Percentiles rank a stretch among this genome's conserved stretches.
Evolutionary conservation across 2,113 vertebrate species (phyloP).

Genomic region (Pterocles gutturalis): DNA sequence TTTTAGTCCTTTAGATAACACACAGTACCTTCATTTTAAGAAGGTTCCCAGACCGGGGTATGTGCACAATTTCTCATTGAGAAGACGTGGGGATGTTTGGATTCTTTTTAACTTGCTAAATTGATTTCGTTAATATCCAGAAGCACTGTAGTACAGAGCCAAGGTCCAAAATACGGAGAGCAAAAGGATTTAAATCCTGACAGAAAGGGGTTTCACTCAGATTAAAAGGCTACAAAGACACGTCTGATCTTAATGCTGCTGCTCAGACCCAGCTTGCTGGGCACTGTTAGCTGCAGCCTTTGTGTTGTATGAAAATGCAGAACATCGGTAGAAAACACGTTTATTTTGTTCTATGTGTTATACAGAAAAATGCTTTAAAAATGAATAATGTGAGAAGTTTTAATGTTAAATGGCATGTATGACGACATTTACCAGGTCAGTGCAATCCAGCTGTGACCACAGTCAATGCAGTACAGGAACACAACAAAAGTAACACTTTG

Average conservation of each 20-base stretch:
- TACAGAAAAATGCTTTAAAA: background rate
- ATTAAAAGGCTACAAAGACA: slow-evolving; percentile 6
- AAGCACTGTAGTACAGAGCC: background rate
- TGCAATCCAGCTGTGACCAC: background rate
- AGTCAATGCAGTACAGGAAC: background rate
- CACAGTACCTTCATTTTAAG: background rate
- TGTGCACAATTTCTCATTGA: accelerated
- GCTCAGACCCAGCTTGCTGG: background rate
- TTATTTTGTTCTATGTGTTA: background rate
- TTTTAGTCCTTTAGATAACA: background rate
- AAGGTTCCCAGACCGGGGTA: background rate
- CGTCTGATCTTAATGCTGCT: background rate
- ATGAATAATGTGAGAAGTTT: background rate
- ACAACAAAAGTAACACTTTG: background rate
- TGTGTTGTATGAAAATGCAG: background rate
- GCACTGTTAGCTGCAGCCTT: background rate
- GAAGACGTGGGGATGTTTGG: background rate
- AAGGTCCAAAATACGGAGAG: background rate
- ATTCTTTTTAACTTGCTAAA: background rate
- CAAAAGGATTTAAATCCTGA: background rate
- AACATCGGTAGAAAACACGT: background rate
- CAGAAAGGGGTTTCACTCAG: background rate
- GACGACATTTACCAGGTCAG: slow-evolving; percentile 27
- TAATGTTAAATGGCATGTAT: slow-evolving; percentile 13
- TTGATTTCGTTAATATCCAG: background rate